Percentiles rank a stretch among this genome's conserved stretches.
phyloP scores from a whole-genome alignment of 1,140 invertebrate species.

The Tetramorium parvispinum region DNA sequence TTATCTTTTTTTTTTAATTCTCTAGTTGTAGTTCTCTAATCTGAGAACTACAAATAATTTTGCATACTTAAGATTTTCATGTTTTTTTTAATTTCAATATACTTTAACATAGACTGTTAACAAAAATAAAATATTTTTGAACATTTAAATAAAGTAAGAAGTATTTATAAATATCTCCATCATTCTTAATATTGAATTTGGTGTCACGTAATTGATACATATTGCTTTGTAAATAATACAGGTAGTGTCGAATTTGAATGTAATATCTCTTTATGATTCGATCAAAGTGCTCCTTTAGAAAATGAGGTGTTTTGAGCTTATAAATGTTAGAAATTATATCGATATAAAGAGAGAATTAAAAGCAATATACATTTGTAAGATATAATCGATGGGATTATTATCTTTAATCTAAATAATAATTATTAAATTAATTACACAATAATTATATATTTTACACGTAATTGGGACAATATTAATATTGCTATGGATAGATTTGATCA shows the following conservation, averaged over 20 bases:
- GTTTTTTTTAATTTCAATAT: not conserved
- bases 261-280: not conserved
- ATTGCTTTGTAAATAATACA: not conserved
- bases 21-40: no score
- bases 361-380: slow-evolving; percentile 31
- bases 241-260: not conserved
- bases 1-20: no score
- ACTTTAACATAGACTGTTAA: not conserved
- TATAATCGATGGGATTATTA: not conserved
- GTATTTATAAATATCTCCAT: not conserved
- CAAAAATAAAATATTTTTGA: not conserved
- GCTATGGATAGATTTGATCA: not conserved
- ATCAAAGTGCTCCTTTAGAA: not conserved
- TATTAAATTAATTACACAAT: slow-evolving; percentile 8
- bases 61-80: not conserved
- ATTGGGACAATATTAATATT: slow-evolving; percentile 41
- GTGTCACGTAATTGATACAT: not conserved
- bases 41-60: not conserved
- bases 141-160: not conserved
- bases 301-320: not conserved
- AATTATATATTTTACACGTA: not conserved
- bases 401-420: not conserved
- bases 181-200: not conserved
- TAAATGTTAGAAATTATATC: slow-evolving; percentile 10
- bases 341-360: slow-evolving; percentile 18